Conservation (phyloP, 2,113 vertebrate species). For the Vombatus ursinus region DNA sequence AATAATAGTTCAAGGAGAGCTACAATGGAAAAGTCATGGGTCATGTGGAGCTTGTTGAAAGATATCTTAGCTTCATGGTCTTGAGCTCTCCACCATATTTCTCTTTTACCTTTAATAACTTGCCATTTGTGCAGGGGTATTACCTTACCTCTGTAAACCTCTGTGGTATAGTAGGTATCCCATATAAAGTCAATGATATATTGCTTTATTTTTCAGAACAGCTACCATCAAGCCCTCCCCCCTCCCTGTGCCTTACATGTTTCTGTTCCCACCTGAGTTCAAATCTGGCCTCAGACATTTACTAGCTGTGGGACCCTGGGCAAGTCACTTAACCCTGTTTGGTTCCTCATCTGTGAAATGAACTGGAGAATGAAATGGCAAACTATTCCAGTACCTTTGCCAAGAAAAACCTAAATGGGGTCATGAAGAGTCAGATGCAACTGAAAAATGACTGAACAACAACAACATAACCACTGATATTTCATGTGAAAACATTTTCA, state of each 20-base stretch:
- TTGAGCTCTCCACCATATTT: slow-evolving; percentile 96
- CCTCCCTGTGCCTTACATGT: slow-evolving; percentile 85
- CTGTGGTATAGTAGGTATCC: slow-evolving; percentile 94
- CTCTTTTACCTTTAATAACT: slow-evolving; percentile 95
- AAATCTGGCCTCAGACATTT: background rate
- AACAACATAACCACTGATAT: slow-evolving; percentile 91
- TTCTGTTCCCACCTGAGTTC: slow-evolving; percentile 89
- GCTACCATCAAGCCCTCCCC: slow-evolving; percentile 93
- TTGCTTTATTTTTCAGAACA: slow-evolving; percentile 98
- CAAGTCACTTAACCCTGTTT: background rate
- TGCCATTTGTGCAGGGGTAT: slow-evolving; percentile 96
- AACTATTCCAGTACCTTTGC: background rate
- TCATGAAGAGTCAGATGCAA: background rate
- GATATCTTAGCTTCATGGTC: slow-evolving; percentile 94
- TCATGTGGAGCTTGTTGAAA: slow-evolving; percentile 92
- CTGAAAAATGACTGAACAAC: background rate
- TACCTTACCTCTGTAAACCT: slow-evolving; percentile 91
- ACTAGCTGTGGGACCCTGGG: background rate
- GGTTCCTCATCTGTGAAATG: background rate
- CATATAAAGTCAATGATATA: slow-evolving; percentile 98
- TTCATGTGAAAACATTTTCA: slow-evolving; percentile 95
- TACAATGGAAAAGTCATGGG: slow-evolving; percentile 97
- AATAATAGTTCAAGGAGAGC: slow-evolving; percentile 77
- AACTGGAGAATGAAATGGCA: background rate
- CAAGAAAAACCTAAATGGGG: background rate